A percentile compares a stretch with the other conserved stretches of the same genome.
phyloP scores from a whole-genome alignment of 2,888 invertebrate genomes.

The Diaperis boleti region DNA sequence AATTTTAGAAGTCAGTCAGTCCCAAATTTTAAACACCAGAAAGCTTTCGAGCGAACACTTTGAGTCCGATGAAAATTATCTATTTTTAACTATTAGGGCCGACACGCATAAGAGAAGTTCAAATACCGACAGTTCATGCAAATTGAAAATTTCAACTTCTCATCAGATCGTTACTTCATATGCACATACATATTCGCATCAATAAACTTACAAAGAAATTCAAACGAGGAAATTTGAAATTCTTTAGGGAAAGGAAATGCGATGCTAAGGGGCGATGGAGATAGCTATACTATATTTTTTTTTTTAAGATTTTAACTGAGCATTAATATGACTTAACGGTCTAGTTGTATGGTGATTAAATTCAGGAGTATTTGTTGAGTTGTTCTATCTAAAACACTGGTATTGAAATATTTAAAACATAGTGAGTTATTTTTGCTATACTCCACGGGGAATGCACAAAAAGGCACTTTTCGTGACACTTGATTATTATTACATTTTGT shows the following conservation, averaged over 20 bases:
- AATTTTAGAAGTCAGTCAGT: too few species aligned
- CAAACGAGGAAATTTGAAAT: constrained; percentile 45
- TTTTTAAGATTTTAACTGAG: too few species aligned
- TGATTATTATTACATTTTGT: too few species aligned
- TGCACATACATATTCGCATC: constrained; percentile 54
- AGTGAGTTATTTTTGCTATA: too few species aligned
- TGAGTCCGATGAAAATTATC: constrained; percentile 19
- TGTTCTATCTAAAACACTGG: too few species aligned
- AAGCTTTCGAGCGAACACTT: constrained; percentile 32
- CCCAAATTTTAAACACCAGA: too few species aligned
- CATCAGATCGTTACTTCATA: constrained; percentile 54
- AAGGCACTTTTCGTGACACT: too few species aligned
- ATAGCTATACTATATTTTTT: constrained; percentile 16
- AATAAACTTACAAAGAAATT: constrained; percentile 49
- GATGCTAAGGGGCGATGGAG: constrained; percentile 12
- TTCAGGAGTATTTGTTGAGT: too few species aligned
- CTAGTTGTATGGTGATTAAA: too few species aligned
- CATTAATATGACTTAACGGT: too few species aligned
- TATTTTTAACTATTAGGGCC: constrained; percentile 37
- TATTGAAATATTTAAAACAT: too few species aligned
- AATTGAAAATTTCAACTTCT: constrained; percentile 52
- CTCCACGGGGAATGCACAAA: too few species aligned
- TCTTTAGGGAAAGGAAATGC: constrained; percentile 31
- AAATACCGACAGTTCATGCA: constrained; percentile 45
- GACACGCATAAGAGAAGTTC: constrained; percentile 44